Evolutionary conservation across 2,888 invertebrate species (phyloP).

Genomic region (Lamellibrachia columna): DNA sequence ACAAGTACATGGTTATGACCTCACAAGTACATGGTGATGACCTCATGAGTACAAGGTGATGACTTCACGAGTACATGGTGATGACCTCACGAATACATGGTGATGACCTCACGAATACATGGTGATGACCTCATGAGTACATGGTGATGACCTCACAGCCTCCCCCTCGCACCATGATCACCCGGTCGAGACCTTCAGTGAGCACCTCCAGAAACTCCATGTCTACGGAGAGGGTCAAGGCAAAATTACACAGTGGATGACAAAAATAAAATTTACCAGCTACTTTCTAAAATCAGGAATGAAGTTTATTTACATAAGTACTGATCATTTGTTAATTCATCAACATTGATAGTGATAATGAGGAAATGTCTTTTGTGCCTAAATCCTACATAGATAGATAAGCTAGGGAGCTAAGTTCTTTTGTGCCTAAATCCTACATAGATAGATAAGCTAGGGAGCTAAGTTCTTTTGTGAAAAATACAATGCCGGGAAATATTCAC

Average conservation of each 20-base stretch:
- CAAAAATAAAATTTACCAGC: too few relatives aligned
- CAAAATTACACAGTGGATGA: background rate
- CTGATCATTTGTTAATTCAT: too few relatives aligned
- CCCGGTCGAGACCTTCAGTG: slow-evolving; percentile 23
- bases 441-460: too few relatives aligned
- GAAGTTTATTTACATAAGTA: too few relatives aligned
- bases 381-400: too few relatives aligned
- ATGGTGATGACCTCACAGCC: slow-evolving; percentile 28
- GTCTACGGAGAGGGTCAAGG: slow-evolving; percentile 17
- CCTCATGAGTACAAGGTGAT: background rate
- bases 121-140: slow-evolving; percentile 13
- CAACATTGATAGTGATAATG: too few relatives aligned
- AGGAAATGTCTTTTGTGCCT: too few relatives aligned
- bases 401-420: too few relatives aligned
- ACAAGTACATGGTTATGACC: background rate
- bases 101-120: background rate
- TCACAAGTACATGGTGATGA: background rate
- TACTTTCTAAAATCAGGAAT: too few relatives aligned
- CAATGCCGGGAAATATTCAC: too few relatives aligned
- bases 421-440: too few relatives aligned
- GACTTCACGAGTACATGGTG: background rate
- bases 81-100: background rate
- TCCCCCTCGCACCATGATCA: slow-evolving; percentile 27
- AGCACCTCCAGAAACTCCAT: slow-evolving; percentile 29
- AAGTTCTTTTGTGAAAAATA: too few relatives aligned